Percentiles rank a stretch among this genome's conserved stretches.
phyloP scores from a whole-genome alignment of 2,888 invertebrate genomes.

The Liopterus haemorrhoidalis region DNA sequence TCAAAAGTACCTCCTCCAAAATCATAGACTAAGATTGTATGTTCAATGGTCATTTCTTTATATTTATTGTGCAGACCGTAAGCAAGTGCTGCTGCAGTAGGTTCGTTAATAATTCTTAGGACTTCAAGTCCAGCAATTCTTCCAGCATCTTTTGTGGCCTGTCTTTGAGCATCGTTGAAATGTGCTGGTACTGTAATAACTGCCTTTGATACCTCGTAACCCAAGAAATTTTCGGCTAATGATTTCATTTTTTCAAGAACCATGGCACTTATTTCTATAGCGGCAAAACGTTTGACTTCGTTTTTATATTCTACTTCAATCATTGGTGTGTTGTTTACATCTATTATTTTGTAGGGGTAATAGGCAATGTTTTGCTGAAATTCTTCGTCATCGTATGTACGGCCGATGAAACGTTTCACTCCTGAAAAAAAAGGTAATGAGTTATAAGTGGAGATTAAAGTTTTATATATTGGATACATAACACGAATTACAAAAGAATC shows the following conservation, averaged over 20 bases:
- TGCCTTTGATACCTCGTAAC: slow-evolving; percentile 26
- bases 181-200: slow-evolving; percentile 37
- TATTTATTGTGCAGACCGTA: slow-evolving; percentile 26
- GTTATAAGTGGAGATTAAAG: no score
- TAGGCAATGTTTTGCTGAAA: slow-evolving; percentile 30
- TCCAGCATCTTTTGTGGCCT: slow-evolving; percentile 34
- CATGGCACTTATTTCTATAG: slow-evolving; percentile 30
- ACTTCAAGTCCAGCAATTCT: slow-evolving; percentile 31
- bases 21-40: slow-evolving; percentile 32
- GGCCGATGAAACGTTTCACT: slow-evolving; percentile 34
- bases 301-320: slow-evolving; percentile 23
- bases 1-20: slow-evolving; percentile 36
- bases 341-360: slow-evolving; percentile 29
- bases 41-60: slow-evolving; percentile 41
- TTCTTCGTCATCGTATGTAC: slow-evolving; percentile 29
- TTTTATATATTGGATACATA: no score
- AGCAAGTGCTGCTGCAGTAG: slow-evolving; percentile 34
- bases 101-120: slow-evolving; percentile 32
- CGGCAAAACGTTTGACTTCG: slow-evolving; percentile 20
- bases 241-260: slow-evolving; percentile 29
- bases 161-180: slow-evolving; percentile 33
- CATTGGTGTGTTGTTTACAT: slow-evolving; percentile 26
- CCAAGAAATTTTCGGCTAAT: slow-evolving; percentile 26
- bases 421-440: slow-evolving; percentile 30
- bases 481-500: no score